Evolutionary conservation across 2,797 vertebrate species (phyloP).

Genomic region (Centroberyx gerrardi): DNA sequence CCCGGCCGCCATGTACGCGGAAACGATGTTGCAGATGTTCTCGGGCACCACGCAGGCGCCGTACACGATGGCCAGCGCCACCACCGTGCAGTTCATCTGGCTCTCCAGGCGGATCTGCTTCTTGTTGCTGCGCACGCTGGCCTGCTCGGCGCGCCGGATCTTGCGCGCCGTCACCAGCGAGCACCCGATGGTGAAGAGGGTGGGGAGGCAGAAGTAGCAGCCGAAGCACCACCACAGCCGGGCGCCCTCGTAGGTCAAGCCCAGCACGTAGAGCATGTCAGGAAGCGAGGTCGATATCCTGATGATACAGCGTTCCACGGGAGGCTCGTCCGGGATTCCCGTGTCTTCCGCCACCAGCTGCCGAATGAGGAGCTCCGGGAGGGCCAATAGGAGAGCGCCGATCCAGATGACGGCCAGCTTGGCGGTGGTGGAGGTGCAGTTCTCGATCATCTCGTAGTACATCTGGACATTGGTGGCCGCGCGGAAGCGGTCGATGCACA

Average conservation of each 20-base stretch:
- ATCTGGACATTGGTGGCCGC: slow-evolving; percentile 98
- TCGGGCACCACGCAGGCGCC: slow-evolving; percentile 97
- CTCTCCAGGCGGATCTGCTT: slow-evolving; percentile 97
- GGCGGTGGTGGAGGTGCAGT: slow-evolving; percentile 95
- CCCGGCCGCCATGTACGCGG: slow-evolving; percentile 95
- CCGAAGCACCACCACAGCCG: slow-evolving; percentile 99
- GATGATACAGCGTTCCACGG: slow-evolving; percentile 90
- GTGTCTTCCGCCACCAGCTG: slow-evolving; percentile 91
- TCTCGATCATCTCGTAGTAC: slow-evolving; percentile 99
- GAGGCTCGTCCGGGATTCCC: slow-evolving; percentile 64
- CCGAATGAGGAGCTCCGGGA: slow-evolving; percentile 95
- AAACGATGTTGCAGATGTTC: slow-evolving; percentile 98
- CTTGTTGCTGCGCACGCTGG: slow-evolving; percentile 94
- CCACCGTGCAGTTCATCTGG: slow-evolving; percentile 99
- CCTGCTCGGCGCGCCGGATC: slow-evolving; percentile 93
- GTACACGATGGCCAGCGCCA: slow-evolving; percentile 96
- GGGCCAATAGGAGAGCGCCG: slow-evolving; percentile 93
- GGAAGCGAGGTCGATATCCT: slow-evolving; percentile 94
- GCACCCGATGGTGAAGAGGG: slow-evolving; percentile 97
- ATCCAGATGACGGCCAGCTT: slow-evolving; percentile 99
- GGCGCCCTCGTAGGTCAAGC: slow-evolving; percentile 95
- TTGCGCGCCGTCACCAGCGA: slow-evolving; percentile 95
- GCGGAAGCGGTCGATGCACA: slow-evolving; percentile 97
- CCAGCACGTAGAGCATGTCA: slow-evolving; percentile 95
- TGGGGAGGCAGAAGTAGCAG: slow-evolving; percentile 98